Base-by-base conservation (phyloP, 2,113 vertebrate species). In the Scolopax mira region DNA sequence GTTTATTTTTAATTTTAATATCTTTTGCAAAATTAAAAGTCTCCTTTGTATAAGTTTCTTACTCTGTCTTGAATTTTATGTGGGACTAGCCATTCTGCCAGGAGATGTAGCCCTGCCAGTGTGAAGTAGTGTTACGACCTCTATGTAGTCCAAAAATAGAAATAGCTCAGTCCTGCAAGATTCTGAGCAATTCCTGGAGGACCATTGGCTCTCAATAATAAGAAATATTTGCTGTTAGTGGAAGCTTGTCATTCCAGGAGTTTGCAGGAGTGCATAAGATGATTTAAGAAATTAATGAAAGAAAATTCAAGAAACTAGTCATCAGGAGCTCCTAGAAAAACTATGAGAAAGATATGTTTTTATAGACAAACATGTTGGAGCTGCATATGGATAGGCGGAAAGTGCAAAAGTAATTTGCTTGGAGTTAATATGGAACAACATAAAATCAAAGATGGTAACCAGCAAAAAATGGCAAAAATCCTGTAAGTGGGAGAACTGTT, bases 81-180 rank as follows among this genome's bases (percentile, higher is more conserved):
- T 60, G 30, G 13, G 14, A 49, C 16, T 51, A 39, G 54, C 24
- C 19, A 3, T 87, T 72, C 46, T 4, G 3, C 30, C 48, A 52
- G 33, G 27, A 61, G 58, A 28, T 44, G 10, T 0, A 16, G 14
- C 25, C 44, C 39, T 78, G 54, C 12, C 37, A 48, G n/a, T 3
- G 12, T 51, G 33, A 71, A 44, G 15, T 31, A 28, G 31, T 24
- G 11, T 66, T 54, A 10, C 0, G 0, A 22, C 4, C 13, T 64
- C 37, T 27, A 22, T 13, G 18, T n/a, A 44, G 17, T 44, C 52
- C 28, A 84, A 31, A 62, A 84, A 19, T 10, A 88, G 70, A 84
- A 81, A 42, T 7, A 69, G 6, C 13, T 74, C 28, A 61, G 1
- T 85, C 39, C 31, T 90, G 49, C 24, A 65, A 72, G 33, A 51